These are phyloP conservation scores for Tokudaia tokunoshimensis DNA, from an alignment of 2,797 vertebrate genomes.

Conservation along the genomic window DNA sequence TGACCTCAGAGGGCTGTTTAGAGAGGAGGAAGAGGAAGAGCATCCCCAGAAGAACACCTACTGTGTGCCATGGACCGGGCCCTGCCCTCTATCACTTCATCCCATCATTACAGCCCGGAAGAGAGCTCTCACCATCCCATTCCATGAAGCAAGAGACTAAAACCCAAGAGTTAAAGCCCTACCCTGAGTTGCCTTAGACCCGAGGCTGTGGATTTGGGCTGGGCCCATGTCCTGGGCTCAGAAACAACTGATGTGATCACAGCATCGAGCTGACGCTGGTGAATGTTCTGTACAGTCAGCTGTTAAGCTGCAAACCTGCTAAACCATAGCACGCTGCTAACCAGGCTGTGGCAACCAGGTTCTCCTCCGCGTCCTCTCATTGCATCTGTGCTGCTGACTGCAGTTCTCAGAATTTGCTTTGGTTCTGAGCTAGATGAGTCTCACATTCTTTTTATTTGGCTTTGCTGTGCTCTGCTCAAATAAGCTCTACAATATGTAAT, in stretches of 20 bases:
- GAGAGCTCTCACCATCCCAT: not conserved
- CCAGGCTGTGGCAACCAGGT: not conserved
- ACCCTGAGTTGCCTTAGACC: not conserved
- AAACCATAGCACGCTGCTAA: not conserved
- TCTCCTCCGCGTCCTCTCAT: not conserved
- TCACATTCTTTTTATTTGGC: not conserved
- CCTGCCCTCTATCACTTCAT: not conserved
- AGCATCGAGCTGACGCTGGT: not conserved
- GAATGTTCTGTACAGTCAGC: not conserved
- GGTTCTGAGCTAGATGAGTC: not conserved
- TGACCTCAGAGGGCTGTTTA: not conserved
- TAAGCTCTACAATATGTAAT: not conserved
- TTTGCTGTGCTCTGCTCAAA: not conserved
- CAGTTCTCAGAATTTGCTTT: not conserved
- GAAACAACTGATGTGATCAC: not conserved
- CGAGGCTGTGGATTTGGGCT: not conserved
- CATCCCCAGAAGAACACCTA: not conserved
- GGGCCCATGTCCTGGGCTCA: not conserved
- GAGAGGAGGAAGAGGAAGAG: not conserved
- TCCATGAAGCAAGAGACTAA: conserved; percentile 20
- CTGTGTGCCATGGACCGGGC: not conserved
- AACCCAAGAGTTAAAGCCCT: conserved; percentile 9
- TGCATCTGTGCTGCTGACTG: not conserved
- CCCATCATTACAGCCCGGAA: not conserved
- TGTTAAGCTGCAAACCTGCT: not conserved